Evolutionary conservation across 2,797 vertebrate species (phyloP).

Genomic region (Chromobotia macracanthus): DNA sequence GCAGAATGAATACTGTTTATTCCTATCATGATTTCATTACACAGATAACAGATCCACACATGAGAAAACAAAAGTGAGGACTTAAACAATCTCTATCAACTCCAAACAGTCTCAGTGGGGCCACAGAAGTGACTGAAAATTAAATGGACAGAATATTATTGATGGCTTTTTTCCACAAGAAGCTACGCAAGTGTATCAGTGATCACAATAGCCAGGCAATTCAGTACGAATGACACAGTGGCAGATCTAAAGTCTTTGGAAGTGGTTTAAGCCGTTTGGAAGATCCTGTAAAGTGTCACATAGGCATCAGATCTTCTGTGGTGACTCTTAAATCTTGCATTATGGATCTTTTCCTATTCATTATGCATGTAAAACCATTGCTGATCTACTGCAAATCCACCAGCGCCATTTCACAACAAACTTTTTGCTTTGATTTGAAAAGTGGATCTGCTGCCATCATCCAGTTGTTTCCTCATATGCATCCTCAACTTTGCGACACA

Average conservation of each 20-base stretch:
- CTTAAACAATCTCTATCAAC: background rate
- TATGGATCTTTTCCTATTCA: conserved; percentile 61
- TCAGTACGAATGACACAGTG: conserved; percentile 15
- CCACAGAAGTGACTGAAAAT: background rate
- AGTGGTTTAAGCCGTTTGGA: conserved; percentile 21
- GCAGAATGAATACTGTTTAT: conserved; percentile 93
- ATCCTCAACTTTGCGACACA: conserved; percentile 34
- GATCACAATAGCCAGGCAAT: background rate
- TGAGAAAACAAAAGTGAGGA: background rate
- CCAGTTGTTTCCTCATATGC: conserved; percentile 36
- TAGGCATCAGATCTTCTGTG: conserved; percentile 42
- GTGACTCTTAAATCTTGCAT: conserved; percentile 57
- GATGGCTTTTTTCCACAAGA: background rate
- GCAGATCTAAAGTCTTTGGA: conserved; percentile 25
- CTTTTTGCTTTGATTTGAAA: conserved; percentile 18
- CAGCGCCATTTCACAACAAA: conserved; percentile 34
- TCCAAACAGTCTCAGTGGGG: background rate
- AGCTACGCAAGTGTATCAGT: background rate
- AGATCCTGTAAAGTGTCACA: conserved; percentile 43
- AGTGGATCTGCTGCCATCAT: conserved; percentile 12
- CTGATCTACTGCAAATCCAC: conserved; percentile 22
- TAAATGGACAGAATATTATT: background rate
- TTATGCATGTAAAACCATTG: conserved; percentile 54
- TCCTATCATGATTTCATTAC: conserved; percentile 82
- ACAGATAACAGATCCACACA: background rate